Conservation (phyloP, 2,888 invertebrate species). For the Cantharis rustica region DNA sequence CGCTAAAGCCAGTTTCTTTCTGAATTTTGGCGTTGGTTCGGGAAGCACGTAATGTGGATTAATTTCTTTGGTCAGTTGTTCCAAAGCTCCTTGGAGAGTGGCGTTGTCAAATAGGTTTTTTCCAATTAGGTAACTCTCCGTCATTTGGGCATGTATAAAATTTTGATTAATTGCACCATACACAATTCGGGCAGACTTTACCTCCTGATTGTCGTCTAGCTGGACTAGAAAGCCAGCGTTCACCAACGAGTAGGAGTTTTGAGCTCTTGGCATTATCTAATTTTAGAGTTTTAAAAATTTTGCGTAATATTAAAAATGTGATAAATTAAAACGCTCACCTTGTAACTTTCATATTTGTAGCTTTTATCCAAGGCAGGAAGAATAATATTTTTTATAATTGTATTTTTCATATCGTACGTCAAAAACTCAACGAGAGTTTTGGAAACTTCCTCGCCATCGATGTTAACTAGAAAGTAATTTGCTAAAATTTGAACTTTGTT, state of each 20-base stretch:
- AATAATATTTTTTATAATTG: constrained; percentile 53
- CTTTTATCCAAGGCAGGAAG: not conserved
- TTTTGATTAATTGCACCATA: constrained; percentile 65
- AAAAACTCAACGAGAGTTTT: constrained; percentile 31
- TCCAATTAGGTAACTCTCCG: constrained; percentile 56
- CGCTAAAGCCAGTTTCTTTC: constrained; percentile 71
- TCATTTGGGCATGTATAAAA: constrained; percentile 58
- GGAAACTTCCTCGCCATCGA: constrained; percentile 33
- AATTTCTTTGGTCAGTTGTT: constrained; percentile 62
- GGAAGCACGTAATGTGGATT: constrained; percentile 65
- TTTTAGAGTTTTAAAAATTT: too few relatives aligned
- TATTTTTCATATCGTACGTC: constrained; percentile 23
- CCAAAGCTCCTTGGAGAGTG: constrained; percentile 55
- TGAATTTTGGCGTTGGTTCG: constrained; percentile 69
- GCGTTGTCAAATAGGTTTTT: constrained; percentile 50
- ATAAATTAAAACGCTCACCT: not conserved
- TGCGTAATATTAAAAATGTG: too few relatives aligned
- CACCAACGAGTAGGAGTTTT: constrained; percentile 74
- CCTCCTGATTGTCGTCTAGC: constrained; percentile 54
- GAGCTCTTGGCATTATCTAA: constrained; percentile 71
- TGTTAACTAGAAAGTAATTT: constrained; percentile 40
- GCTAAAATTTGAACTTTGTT: not conserved
- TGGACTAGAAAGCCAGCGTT: constrained; percentile 72
- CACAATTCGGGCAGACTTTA: constrained; percentile 61
- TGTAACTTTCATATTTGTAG: not conserved